Evolutionary conservation across 2,797 vertebrate genomes (phyloP).

Genomic region (Pseudochaenichthys georgianus): DNA sequence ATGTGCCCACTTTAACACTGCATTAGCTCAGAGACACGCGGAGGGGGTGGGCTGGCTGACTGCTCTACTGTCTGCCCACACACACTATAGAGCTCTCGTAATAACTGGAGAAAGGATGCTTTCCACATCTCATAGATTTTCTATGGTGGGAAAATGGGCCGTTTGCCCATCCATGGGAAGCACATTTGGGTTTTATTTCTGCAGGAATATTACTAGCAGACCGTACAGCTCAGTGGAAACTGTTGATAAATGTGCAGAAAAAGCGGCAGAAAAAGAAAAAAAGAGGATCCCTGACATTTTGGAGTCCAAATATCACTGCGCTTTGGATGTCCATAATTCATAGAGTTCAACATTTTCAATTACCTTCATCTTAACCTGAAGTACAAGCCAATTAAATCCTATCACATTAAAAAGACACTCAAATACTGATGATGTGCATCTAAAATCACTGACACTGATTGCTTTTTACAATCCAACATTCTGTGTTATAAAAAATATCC

Average conservation of each 20-base stretch:
- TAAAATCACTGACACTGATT: not conserved
- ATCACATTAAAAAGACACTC: constrained; percentile 14
- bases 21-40: constrained; percentile 80
- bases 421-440: not conserved
- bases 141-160: constrained; percentile 55
- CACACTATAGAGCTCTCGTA: constrained; percentile 64
- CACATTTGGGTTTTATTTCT: constrained; percentile 57
- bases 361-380: constrained; percentile 31
- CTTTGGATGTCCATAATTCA: constrained; percentile 37
- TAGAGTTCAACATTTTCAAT: constrained; percentile 44
- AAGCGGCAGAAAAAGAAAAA: constrained; percentile 18
- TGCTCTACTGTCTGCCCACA: constrained; percentile 76
- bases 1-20: constrained; percentile 86
- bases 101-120: constrained; percentile 71
- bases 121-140: constrained; percentile 73
- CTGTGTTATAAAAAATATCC: not conserved
- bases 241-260: constrained; percentile 40
- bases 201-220: constrained; percentile 42
- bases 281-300: constrained; percentile 51
- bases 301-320: constrained; percentile 46
- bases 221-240: constrained; percentile 12
- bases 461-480: constrained; percentile 1
- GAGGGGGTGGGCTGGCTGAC: constrained; percentile 73
- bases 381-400: constrained; percentile 25
- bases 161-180: constrained; percentile 42